These are phyloP conservation scores for Ostrea edulis DNA, from an alignment of 1,140 invertebrate genomes.

Conservation along the genomic window DNA sequence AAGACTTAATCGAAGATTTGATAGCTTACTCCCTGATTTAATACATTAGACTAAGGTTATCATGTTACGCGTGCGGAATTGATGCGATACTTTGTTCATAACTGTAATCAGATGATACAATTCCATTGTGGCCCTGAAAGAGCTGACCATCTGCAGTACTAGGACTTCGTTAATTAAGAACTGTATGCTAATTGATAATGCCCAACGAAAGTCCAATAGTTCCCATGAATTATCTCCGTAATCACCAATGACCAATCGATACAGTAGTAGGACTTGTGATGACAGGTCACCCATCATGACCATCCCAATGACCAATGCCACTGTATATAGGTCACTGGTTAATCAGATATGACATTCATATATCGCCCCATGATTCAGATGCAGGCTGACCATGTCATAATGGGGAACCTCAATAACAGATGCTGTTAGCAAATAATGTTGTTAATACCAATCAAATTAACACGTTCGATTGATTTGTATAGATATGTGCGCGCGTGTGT, in stretches of 20 bases:
- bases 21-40: too few relatives aligned
- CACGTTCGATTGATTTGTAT: too few relatives aligned
- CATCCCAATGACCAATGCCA: background rate
- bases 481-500: background rate
- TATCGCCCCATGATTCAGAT: background rate
- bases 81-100: too few relatives aligned
- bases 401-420: too few relatives aligned
- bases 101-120: too few relatives aligned
- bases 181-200: constrained; percentile 1
- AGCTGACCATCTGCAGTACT: background rate
- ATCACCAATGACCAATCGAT: background rate
- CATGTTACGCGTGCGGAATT: too few relatives aligned
- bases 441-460: too few relatives aligned
- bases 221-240: background rate
- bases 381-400: background rate
- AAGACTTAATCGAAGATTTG: too few relatives aligned
- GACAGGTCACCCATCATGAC: background rate
- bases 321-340: background rate
- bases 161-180: background rate
- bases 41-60: too few relatives aligned
- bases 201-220: background rate
- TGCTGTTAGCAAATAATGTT: too few relatives aligned
- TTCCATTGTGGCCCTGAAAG: too few relatives aligned
- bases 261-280: background rate
- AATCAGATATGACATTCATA: background rate